Evolutionary conservation across 2,888 invertebrate genomes (phyloP).

Genomic region (Eupithecia subumbrata): DNA sequence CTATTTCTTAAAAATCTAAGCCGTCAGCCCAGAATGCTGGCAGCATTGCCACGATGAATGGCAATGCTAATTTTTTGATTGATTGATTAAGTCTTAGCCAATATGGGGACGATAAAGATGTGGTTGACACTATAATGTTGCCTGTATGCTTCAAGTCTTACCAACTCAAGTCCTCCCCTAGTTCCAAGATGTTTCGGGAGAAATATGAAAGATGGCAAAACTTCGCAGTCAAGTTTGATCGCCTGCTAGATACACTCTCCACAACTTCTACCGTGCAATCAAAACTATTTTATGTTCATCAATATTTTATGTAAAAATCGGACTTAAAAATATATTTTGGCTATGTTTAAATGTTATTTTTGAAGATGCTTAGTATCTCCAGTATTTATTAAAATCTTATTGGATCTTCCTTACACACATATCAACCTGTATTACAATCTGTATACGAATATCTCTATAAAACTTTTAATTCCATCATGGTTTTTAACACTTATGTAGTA

Average conservation of each 20-base stretch:
- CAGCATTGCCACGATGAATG: no score
- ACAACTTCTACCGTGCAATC: not conserved
- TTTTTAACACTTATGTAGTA: no score
- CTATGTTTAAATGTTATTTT: not conserved
- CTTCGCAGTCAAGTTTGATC: constrained; percentile 36
- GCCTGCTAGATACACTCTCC: constrained; percentile 31
- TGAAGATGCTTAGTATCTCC: not conserved
- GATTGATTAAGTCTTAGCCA: no score
- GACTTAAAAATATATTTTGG: not conserved
- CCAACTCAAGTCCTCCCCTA: not conserved
- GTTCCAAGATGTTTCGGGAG: not conserved
- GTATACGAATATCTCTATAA: no score
- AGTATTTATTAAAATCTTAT: not conserved
- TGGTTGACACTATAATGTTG: no score
- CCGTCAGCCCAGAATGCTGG: no score
- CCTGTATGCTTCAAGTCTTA: no score
- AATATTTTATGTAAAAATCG: not conserved
- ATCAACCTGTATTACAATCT: no score
- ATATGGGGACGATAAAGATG: no score
- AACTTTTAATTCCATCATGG: no score
- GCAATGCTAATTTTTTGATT: no score
- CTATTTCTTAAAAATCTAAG: no score
- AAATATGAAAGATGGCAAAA: constrained; percentile 16
- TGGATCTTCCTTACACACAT: not conserved
- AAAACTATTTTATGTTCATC: constrained; percentile 9